Conservation (phyloP, 2,797 vertebrate genomes). For the Enteromius paludinosus region DNA sequence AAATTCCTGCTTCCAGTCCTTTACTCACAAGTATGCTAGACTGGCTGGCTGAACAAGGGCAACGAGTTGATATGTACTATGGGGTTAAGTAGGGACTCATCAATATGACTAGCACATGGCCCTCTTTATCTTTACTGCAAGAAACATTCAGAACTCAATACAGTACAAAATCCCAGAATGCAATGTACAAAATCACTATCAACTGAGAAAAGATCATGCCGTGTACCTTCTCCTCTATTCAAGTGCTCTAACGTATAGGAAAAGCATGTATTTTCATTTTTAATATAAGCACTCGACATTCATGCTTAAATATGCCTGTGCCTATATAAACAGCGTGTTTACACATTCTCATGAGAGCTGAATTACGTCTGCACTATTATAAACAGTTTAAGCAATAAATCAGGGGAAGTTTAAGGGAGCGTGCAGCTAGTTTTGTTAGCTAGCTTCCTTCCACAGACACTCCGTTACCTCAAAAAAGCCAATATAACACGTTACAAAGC, state of each 20-base stretch:
- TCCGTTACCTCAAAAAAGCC: neutral
- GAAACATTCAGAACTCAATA: neutral
- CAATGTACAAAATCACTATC: neutral
- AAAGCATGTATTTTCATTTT: neutral
- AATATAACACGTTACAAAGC: neutral
- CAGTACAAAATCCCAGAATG: neutral
- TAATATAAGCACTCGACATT: neutral
- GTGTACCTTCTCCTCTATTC: neutral
- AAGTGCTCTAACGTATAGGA: no score
- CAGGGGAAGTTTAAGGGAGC: neutral
- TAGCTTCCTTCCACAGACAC: neutral
- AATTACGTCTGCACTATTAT: neutral
- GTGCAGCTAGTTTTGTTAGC: constrained; percentile 17
- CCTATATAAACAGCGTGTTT: neutral
- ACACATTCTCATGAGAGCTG: neutral
- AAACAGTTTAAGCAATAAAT: neutral
- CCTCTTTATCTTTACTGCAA: neutral
- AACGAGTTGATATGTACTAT: neutral
- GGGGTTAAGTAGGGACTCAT: neutral
- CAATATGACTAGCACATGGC: neutral
- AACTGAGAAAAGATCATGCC: neutral
- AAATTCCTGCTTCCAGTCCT: neutral
- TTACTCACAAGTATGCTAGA: neutral
- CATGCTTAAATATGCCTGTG: neutral
- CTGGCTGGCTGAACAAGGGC: neutral